Evolutionary conservation across 2,797 vertebrate genomes (phyloP), one percentile per base, ranked within the genome.

Genomic region (Darevskia nairensis): DNA sequence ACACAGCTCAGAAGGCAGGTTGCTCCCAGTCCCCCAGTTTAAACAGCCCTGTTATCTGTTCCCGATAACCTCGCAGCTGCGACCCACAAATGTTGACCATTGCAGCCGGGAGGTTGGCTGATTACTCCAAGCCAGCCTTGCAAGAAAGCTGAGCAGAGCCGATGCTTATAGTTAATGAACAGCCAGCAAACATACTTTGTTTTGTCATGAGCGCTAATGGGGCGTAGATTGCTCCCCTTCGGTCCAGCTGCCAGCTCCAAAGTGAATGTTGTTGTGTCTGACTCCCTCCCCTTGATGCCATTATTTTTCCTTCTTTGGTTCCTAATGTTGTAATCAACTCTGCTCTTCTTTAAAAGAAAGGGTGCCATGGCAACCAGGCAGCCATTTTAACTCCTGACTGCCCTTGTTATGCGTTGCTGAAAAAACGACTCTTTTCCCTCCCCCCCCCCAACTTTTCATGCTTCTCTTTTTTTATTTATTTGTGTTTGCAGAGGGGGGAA

Each of bases 331-430:
- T 95, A 96, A 95, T 96, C 95, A 95, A 95, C 92, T 91, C 91
- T 92, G 94, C 93, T 93, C 90, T 95, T 94, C 92, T 94, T 96
- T 96, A 93, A 95, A 93, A 96, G 95, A 92, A 86, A 92, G 93
- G 91, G 75, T 95, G 81, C 95, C 95, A 96, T 96, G 93, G 96
- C 93, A 96, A 96, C 96, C 77, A 91, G 89, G 93, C 95, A 94
- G 91, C 39, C 91, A 11, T 91, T 87, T 92, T 96, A 95, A 95
- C 95, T 95, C 94, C 94, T 96, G 95, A 92, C 19, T 89, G 90
- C 88, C 87, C 91, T 93, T 91, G 90, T 93, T 90, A 89, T 84
- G 87, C 87, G 86, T 78, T 75, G 35, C 76, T 76, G 35, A 0
- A 86, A 55, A 55, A 55, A 15, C 91, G 91, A 46, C 83, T 19